Evolutionary conservation across 53 echinoderm and acorn worm species (phyloP), one percentile per base, ranked within the genome.

Genomic region (Zoroaster sp.): DNA sequence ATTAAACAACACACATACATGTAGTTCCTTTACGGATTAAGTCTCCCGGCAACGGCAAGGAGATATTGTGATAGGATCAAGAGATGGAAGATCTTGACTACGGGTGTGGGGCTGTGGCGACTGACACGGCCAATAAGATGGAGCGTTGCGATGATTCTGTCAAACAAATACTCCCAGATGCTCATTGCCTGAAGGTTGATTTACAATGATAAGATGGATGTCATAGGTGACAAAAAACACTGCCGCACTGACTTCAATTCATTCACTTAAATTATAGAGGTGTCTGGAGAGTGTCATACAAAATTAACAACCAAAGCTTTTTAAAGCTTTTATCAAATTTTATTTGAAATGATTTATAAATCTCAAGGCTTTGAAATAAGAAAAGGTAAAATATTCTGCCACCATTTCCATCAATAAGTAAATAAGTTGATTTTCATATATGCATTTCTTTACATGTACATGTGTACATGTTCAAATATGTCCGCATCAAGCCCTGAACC

Each of bases 41-140:
- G 40, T 66, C 68, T 66, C 82, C 82, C 33, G 34, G 82, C 82
- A 82, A 67, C 68, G 66, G 28, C 82, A 45, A 12, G 42, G 42
- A 33, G 42, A 82, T 66, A 82, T 66, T 82, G 82, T 82, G 82
- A 82, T 82, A 82, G 82, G 82, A 82, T 82, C 67, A 82, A 66
- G 82, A 66, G 59, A 18, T 23, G 78, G 28, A 36, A 54, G 37
- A 10, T 23, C 14, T 10, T 15, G 34, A 30, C 34, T 23, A 20
- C 15, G 10, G 55, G 20, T 35, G 5, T 4, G 5, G 34, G 45
- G 18, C n/a, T 45, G 74, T 10, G 11, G 28, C 67, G 2, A 15
- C 41, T n/a, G 82, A 40, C 45, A 32, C 40, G 28, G 42, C 23
- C 42, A 43, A 41, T 40, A 82, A 68, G 40, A 42, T 11, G 68